Base-by-base conservation (phyloP, 1,140 invertebrate species). In the Macrobrachium rosenbergii region DNA sequence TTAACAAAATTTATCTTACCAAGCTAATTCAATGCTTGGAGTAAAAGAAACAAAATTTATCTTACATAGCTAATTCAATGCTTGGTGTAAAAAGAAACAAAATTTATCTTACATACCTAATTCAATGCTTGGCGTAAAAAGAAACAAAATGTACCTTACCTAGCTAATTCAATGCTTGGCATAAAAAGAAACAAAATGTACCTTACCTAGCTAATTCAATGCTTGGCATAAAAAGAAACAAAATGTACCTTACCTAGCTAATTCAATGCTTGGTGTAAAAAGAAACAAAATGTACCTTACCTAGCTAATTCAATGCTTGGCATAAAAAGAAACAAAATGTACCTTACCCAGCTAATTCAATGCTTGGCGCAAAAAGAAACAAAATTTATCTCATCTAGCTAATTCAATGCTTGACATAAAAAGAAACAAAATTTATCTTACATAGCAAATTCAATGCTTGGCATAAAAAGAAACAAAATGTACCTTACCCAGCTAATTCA, bases 11-110 rank as follows among this genome's bases (percentile, higher is more conserved):
- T 8, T n/a, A 52, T 2, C 88, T 79, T 16, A 89, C 88, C 60
- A 67, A 2, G 88, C 88, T 17, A 82, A 84, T 17, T 69, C 64
- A 37, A 89, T 88, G 64, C 84, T 87, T 14, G 96, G 96, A 90
- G 93, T 91, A 11, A 96, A 90, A 5, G n/a, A n/a, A 72, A 72
- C 12, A 23, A 14, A 11, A 43, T 16, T 8, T n/a, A 52, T 2
- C 88, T 79, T 16, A 89, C 88, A 45, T 77, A 2, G 88, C 88
- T 17, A 82, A 84, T 17, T 69, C 64, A 37, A n/a, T n/a, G n/a
- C n/a, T n/a, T n/a, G n/a, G n/a, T n/a, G n/a, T n/a, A n/a, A n/a
- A n/a, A n/a, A n/a, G n/a, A n/a, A 72, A 72, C 12, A 23, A 14
- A 11, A 43, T 16, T 8, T n/a, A 52, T 2, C 88, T 79, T 16